Evolutionary conservation across 2,113 vertebrate genomes (phyloP).

Genomic region (Dipodomys ordii): DNA sequence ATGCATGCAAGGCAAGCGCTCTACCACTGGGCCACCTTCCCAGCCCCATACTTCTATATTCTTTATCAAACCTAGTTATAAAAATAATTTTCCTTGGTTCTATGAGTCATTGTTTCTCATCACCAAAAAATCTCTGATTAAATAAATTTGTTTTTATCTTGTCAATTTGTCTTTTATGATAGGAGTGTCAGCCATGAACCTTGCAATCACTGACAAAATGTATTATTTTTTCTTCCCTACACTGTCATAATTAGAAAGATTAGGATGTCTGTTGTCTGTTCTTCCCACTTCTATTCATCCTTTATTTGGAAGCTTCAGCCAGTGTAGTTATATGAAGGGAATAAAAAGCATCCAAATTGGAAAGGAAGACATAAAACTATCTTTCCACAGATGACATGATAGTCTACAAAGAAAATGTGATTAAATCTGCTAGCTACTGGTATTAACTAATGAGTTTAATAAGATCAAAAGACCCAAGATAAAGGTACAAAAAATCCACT

Average conservation of each 20-base stretch:
- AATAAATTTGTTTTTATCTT: background rate
- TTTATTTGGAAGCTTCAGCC: background rate
- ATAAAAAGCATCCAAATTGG: background rate
- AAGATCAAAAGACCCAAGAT: background rate
- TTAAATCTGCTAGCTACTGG: background rate
- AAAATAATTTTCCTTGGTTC: background rate
- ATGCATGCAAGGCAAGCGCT: too few relatives aligned
- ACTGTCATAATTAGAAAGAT: background rate
- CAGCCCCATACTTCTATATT: background rate
- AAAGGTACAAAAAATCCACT: background rate
- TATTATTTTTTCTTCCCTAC: background rate
- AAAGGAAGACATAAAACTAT: background rate
- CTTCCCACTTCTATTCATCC: background rate
- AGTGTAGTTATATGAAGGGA: background rate
- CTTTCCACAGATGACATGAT: background rate
- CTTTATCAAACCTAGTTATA: background rate
- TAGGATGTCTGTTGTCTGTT: background rate
- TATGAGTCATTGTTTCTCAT: background rate
- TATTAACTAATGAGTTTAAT: background rate
- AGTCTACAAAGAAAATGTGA: background rate
- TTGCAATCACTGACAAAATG: background rate
- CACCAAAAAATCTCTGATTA: background rate
- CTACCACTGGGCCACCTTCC: too few relatives aligned
- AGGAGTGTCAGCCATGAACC: background rate
- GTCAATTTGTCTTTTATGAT: background rate